Conservation (phyloP, 2,113 vertebrate species). For the Catagonus wagneri region DNA sequence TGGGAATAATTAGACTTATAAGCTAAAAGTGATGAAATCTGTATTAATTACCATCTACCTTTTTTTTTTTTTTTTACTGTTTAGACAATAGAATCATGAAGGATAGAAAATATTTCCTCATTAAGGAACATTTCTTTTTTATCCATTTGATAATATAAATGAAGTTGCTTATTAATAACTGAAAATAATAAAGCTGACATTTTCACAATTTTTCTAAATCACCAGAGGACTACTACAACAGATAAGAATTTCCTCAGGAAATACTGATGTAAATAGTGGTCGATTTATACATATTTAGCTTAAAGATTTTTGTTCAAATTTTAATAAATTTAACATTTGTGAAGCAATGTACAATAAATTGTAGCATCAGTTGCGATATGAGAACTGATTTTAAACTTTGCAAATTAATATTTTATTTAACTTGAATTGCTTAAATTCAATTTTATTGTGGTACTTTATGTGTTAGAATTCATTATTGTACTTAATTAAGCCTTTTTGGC, state of each 20-base stretch:
- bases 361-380: conserved; percentile 58
- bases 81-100: conserved; percentile 55
- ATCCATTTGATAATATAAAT: conserved; percentile 25
- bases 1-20: not conserved
- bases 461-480: conserved; percentile 71
- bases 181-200: conserved; percentile 53
- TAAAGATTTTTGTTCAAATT: conserved; percentile 64
- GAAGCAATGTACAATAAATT: conserved; percentile 10
- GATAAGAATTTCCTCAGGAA: conserved; percentile 62
- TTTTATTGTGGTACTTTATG: conserved; percentile 66
- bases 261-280: conserved; percentile 59
- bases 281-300: conserved; percentile 63
- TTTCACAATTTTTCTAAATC: conserved; percentile 62
- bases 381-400: conserved; percentile 67
- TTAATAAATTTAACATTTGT: conserved; percentile 69
- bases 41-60: conserved; percentile 42
- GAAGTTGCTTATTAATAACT: conserved; percentile 55
- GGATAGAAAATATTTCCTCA: conserved; percentile 28
- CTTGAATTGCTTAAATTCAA: conserved; percentile 59
- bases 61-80: conserved; percentile 55
- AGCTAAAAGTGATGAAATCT: conserved; percentile 16
- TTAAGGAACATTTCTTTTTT: conserved; percentile 41
- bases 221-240: conserved; percentile 15
- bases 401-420: conserved; percentile 74
- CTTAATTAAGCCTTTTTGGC: conserved; percentile 79